Percentiles rank a stretch among this genome's conserved stretches.
Conservation (phyloP, 1,140 invertebrate genomes). For the Potamilus streckersoni region DNA sequence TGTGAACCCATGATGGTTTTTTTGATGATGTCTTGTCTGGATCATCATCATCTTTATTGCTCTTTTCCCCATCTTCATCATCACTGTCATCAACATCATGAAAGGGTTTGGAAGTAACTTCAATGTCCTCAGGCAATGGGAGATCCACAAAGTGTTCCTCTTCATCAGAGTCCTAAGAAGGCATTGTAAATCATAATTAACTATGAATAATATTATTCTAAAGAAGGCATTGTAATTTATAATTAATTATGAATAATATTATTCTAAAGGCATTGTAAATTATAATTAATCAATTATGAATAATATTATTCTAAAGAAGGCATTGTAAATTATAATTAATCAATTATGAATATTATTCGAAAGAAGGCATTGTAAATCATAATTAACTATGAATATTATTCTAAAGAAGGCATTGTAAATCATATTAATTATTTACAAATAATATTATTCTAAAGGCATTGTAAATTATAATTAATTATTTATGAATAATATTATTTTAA, state of each 20-base stretch:
- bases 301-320: too few relatives aligned
- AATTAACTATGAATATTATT: too few relatives aligned
- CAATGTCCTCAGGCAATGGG: slow-evolving; percentile 51
- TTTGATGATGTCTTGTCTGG: slow-evolving; percentile 32
- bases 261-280: neutral
- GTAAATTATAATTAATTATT: neutral
- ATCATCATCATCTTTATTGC: slow-evolving; percentile 1
- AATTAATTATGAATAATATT: neutral
- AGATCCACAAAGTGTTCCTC: slow-evolving; percentile 65
- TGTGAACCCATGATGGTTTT: slow-evolving; percentile 60
- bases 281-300: neutral
- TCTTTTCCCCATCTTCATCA: slow-evolving; percentile 3
- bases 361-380: too few relatives aligned
- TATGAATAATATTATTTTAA: too few relatives aligned
- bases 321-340: neutral
- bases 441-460: too few relatives aligned
- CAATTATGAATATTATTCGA: too few relatives aligned
- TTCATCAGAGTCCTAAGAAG: slow-evolving; percentile 54
- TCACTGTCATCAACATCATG: slow-evolving; percentile 16
- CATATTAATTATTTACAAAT: neutral
- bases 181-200: neutral
- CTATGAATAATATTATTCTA: too few relatives aligned
- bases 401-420: neutral
- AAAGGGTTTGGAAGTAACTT: slow-evolving; percentile 28
- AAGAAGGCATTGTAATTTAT: slow-evolving; percentile 4